Percentiles rank a stretch among this genome's conserved stretches.
These are phyloP conservation scores for Blera fallax DNA, from an alignment of 2,888 invertebrate genomes.

Conservation along the genomic window DNA sequence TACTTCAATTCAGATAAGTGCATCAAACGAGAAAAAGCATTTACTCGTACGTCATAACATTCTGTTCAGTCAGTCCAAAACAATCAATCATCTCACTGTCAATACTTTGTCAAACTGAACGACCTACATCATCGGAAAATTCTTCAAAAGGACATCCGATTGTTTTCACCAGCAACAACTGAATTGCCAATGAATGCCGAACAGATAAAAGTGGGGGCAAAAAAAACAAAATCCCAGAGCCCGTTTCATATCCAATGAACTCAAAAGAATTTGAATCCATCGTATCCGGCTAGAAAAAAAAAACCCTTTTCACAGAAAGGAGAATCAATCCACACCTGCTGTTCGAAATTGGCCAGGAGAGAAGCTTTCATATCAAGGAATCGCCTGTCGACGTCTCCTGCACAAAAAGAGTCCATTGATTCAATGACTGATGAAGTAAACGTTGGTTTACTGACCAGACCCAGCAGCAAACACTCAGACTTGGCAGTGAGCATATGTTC, in stretches of 20 bases:
- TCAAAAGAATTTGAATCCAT: slow-evolving; percentile 36
- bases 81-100: slow-evolving; percentile 39
- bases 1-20: neutral
- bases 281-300: neutral
- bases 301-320: neutral
- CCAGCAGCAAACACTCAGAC: neutral
- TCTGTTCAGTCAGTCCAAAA: neutral
- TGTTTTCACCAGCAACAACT: slow-evolving; percentile 53
- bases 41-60: neutral
- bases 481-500: neutral
- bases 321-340: slow-evolving; percentile 48
- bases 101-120: slow-evolving; percentile 53
- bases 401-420: slow-evolving; percentile 34
- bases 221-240: neutral
- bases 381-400: slow-evolving; percentile 3
- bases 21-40: neutral
- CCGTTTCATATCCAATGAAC: slow-evolving; percentile 28
- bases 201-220: neutral
- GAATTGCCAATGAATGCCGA: slow-evolving; percentile 35
- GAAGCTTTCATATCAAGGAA: slow-evolving; percentile 41
- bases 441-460: slow-evolving; percentile 20
- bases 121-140: slow-evolving; percentile 10
- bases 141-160: slow-evolving; percentile 48
- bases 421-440: slow-evolving; percentile 50
- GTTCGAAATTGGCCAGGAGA: neutral